Percentiles rank a stretch among this genome's conserved stretches.
Evolutionary conservation across 92 coral and sea anemone species (phyloP).

Genomic region (Blastomussa wellsi): DNA sequence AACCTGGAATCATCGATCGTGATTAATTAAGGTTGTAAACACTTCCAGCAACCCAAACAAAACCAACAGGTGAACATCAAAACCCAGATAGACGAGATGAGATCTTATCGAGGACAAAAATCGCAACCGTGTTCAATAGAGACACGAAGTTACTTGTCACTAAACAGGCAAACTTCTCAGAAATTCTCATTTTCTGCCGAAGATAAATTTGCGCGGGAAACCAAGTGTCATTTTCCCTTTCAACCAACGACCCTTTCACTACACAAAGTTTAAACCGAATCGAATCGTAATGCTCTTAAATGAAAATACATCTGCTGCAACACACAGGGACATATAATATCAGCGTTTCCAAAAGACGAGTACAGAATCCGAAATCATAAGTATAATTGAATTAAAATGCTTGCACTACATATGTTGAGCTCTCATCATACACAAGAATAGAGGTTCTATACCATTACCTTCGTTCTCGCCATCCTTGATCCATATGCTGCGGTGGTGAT

Average conservation of each 20-base stretch:
- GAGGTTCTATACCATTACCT: conserved; percentile 46
- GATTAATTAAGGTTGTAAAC: background rate
- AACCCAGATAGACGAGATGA: background rate
- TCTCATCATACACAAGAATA: background rate
- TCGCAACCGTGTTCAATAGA: background rate
- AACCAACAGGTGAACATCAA: conserved; percentile 16
- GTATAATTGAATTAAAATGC: conserved; percentile 16
- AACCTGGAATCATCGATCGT: background rate
- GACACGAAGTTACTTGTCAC: background rate
- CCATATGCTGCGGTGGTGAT: conserved; percentile 81
- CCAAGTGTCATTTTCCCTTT: background rate
- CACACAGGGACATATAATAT: background rate
- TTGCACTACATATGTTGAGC: background rate
- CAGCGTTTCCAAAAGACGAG: background rate
- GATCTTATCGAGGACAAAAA: background rate
- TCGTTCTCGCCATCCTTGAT: conserved; percentile 74
- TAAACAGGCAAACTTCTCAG: background rate
- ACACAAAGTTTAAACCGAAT: conserved; percentile 6
- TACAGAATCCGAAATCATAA: background rate
- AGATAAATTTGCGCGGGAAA: conserved; percentile 44
- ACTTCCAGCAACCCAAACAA: background rate
- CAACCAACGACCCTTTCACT: conserved; percentile 8
- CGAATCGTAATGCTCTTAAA: background rate
- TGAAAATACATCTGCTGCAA: conserved; percentile 1
- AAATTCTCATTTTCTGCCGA: background rate